Evolutionary conservation across 2,888 invertebrate species (phyloP), one percentile per base, ranked within the genome.

Genomic region (Drosophila algonquin): DNA sequence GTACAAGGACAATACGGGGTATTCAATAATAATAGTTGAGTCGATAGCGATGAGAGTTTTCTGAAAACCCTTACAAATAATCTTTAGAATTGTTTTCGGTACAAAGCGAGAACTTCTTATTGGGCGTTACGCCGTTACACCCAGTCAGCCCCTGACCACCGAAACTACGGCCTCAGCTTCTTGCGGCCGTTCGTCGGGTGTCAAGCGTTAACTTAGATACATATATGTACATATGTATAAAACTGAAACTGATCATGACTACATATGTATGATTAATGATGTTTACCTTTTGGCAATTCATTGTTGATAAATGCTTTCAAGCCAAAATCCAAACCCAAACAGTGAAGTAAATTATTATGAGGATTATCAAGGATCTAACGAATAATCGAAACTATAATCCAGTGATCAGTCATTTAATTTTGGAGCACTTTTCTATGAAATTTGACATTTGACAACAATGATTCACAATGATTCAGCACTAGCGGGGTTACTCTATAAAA

Each of bases 1-100:
- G 96, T 94, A 3, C 14, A 21, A n/a, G 7, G 6, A 8, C 3
- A 9, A 45, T 8, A 8, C 7, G 30, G 30, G 30, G 8, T 30
- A 1, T 8, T 8, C 1, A 30, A 8, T 30, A 8, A 30, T 0
- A 27, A 21, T 3, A 24, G 5, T 1, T 24, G 24, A 24, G 6
- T 16, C 10, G 5, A 45, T 0, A 48, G 9, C 21, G 8, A 12
- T 4, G 24, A 24, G 10, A 24, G 10, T 21, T 60, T 14, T 32
- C 30, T 45, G 30, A 46, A 35, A 46, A 40, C 55, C 18, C 18
- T 46, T 5, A 24, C 5, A 24, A 24, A 1, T 24, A 24, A 24
- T 5, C 5, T 24, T 24, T 4, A 24, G 24, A 24, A 21, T 21
- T 18, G 18, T 18, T 18, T 18, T 18, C 18, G 18, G 18, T 18